phyloP scores from a whole-genome alignment of 2,888 invertebrate genomes.

The Xestia sexstrigata region DNA sequence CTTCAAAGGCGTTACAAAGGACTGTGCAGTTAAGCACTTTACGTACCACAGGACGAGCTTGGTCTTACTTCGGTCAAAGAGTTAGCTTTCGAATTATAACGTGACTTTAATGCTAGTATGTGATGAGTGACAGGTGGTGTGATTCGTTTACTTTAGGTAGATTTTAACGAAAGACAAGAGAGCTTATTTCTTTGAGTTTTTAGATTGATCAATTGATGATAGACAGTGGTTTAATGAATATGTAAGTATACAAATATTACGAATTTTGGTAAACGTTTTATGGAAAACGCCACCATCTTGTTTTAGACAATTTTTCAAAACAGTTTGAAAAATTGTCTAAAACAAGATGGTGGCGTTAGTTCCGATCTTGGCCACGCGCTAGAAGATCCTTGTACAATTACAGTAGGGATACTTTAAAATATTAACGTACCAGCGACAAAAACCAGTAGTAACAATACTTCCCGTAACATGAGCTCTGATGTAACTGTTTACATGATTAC shows the following conservation, averaged over 20 bases:
- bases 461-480: not conserved
- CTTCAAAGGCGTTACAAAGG: slow-evolving; percentile 17
- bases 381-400: not conserved
- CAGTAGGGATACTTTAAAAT: not conserved
- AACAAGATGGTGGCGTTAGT: not conserved
- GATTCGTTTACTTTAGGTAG: not conserved
- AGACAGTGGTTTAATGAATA: not conserved
- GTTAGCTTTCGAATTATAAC: not conserved
- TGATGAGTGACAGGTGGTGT: not conserved
- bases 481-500: not conserved
- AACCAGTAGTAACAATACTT: not conserved
- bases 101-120: not conserved
- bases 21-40: not conserved
- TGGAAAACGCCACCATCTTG: too few species aligned
- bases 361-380: not conserved
- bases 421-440: not conserved
- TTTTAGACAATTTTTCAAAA: too few species aligned
- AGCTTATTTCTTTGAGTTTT: not conserved
- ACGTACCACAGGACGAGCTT: not conserved
- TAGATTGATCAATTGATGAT: not conserved
- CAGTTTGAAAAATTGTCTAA: not conserved
- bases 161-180: not conserved
- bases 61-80: not conserved
- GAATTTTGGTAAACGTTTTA: not conserved
- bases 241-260: not conserved